Conservation (phyloP, 2,113 vertebrate species). For the Barnardius zonarius region DNA sequence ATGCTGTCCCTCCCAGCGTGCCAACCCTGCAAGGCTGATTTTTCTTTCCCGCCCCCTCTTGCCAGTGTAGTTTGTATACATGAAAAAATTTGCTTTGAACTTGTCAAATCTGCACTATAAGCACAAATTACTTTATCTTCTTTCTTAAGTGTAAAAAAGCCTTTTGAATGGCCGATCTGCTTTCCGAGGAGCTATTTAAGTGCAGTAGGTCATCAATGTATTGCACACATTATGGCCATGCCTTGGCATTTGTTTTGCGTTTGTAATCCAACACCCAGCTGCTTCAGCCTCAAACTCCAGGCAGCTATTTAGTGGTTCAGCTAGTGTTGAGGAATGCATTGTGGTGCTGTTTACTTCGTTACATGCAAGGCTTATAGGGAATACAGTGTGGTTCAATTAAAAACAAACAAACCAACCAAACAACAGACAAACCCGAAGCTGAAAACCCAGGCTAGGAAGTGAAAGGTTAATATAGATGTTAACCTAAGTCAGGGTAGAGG, state of each 20-base stretch:
- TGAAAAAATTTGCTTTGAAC: not conserved
- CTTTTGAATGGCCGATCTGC: not conserved
- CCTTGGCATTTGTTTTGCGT: conserved; percentile 55
- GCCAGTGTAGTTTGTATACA: fast-evolving
- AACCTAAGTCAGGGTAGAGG: not conserved
- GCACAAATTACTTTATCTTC: not conserved
- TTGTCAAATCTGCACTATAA: not conserved
- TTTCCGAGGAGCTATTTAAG: conserved; percentile 18
- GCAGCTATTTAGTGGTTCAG: conserved; percentile 54
- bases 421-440: not conserved
- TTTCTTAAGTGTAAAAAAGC: not conserved
- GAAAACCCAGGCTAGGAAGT: not conserved
- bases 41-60: not conserved
- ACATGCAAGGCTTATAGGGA: not conserved
- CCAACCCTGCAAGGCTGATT: not conserved
- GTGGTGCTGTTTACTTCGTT: conserved; percentile 47
- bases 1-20: not conserved
- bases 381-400: not conserved
- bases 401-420: not conserved
- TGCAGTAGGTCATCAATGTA: conserved; percentile 39
- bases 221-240: conserved; percentile 40
- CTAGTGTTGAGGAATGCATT: conserved; percentile 57
- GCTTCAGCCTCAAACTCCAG: conserved; percentile 42
- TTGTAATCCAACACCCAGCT: conserved; percentile 67
- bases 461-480: not conserved